phyloP scores from a whole-genome alignment of 2,113 vertebrate genomes.

The Phylloscopus trochilus region DNA sequence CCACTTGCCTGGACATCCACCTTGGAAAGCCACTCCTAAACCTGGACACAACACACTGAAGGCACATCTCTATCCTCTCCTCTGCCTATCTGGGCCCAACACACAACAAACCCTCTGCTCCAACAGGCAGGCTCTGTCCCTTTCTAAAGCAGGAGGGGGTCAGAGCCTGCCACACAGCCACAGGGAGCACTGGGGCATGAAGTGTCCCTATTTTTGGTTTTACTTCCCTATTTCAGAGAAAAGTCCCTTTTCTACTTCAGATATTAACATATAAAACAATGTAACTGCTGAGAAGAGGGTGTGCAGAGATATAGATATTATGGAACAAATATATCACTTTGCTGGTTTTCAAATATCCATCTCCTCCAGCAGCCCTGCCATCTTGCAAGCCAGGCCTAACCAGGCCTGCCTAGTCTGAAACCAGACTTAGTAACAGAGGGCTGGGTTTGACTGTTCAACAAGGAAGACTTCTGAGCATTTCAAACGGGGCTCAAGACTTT shows the following conservation, averaged over 20 bases:
- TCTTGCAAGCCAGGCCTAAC: neutral
- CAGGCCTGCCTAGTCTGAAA: neutral
- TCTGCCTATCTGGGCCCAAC: neutral
- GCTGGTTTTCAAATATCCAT: neutral
- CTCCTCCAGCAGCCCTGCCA: neutral
- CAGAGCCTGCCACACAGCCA: neutral
- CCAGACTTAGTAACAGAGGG: neutral
- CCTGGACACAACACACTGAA: fast-evolving
- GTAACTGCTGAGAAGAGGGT: neutral
- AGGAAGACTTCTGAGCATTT: neutral
- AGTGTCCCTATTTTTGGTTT: neutral
- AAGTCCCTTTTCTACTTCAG: neutral
- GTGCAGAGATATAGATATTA: neutral
- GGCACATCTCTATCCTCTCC: neutral
- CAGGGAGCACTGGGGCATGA: fast-evolving
- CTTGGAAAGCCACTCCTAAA: neutral
- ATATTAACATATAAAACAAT: neutral
- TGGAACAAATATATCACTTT: neutral
- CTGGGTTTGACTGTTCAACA: neutral
- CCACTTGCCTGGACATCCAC: neutral
- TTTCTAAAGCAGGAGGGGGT: neutral
- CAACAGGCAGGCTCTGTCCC: neutral
- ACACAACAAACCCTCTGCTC: neutral
- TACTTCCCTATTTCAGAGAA: neutral
- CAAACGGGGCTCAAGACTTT: neutral